Conservation (phyloP, 2,888 invertebrate species). For the Oconnorella tubifera region DNA sequence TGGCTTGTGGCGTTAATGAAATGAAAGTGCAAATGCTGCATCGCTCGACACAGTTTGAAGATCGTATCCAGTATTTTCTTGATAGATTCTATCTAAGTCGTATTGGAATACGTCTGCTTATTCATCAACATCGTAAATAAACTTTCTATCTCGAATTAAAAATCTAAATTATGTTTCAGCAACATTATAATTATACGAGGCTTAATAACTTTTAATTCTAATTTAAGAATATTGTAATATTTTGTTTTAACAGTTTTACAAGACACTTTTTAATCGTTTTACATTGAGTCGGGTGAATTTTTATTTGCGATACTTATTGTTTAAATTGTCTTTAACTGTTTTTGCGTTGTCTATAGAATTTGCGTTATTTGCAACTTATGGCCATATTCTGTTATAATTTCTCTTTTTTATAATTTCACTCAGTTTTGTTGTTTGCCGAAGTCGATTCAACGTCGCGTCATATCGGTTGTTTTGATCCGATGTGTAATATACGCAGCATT, state of each 20-base stretch:
- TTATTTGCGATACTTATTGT: no score
- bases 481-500: constrained; percentile 84
- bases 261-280: no score
- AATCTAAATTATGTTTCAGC: no score
- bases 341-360: no score
- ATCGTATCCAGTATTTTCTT: constrained; percentile 96
- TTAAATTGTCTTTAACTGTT: no score
- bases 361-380: no score
- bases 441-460: constrained; percentile 61
- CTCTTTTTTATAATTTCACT: constrained; percentile 28
- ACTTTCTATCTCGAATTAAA: no score
- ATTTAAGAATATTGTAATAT: constrained; percentile 2
- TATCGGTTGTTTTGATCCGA: constrained; percentile 94
- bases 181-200: no score
- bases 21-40: constrained; percentile 64
- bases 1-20: constrained; percentile 94
- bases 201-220: no score
- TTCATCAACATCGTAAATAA: constrained; percentile 92
- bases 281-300: neutral
- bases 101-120: constrained; percentile 96
- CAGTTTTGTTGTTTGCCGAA: constrained; percentile 58
- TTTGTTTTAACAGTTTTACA: no score
- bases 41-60: constrained; percentile 55
- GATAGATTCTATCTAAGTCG: constrained; percentile 98
- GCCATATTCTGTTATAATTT: no score